phyloP scores from a whole-genome alignment of 2,888 invertebrate genomes.

The Pseudolycoriella hygida region DNA sequence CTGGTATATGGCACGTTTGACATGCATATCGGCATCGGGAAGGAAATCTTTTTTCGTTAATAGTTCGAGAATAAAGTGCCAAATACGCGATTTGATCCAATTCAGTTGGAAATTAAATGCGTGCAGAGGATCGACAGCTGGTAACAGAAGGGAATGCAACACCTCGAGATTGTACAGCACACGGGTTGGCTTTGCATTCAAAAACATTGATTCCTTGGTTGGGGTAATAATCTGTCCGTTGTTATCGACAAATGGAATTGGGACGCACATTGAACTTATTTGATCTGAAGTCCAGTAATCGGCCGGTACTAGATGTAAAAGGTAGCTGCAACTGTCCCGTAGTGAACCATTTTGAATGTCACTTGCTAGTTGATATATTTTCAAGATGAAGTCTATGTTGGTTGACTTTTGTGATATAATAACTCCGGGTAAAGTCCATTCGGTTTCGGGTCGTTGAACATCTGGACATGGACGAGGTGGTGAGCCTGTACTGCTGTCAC shows the following conservation, averaged over 20 bases:
- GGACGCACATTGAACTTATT: conserved; percentile 23
- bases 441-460: conserved; percentile 64
- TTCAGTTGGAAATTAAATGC: conserved; percentile 38
- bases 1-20: conserved; percentile 65
- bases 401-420: conserved; percentile 70
- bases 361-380: conserved; percentile 77
- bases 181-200: conserved; percentile 52
- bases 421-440: conserved; percentile 80
- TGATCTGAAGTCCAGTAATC: conserved; percentile 30
- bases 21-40: conserved; percentile 57
- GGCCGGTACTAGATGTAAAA: conserved; percentile 25
- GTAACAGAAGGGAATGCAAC: conserved; percentile 80
- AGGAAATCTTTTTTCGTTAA: conserved; percentile 72
- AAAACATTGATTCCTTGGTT: conserved; percentile 42
- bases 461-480: conserved; percentile 68
- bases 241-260: conserved; percentile 5
- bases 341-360: conserved; percentile 60
- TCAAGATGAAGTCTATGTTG: conserved; percentile 65
- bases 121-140: conserved; percentile 63
- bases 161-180: conserved; percentile 65
- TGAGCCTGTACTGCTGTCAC: conserved; percentile 82
- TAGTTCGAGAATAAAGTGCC: conserved; percentile 54
- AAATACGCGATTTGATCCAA: conserved; percentile 40
- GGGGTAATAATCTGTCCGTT: conserved; percentile 16
- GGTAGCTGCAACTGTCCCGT: conserved; percentile 45